Conservation (phyloP, 37 sponge, comb jelly and placozoan genomes). For the Axinella damicornis region DNA sequence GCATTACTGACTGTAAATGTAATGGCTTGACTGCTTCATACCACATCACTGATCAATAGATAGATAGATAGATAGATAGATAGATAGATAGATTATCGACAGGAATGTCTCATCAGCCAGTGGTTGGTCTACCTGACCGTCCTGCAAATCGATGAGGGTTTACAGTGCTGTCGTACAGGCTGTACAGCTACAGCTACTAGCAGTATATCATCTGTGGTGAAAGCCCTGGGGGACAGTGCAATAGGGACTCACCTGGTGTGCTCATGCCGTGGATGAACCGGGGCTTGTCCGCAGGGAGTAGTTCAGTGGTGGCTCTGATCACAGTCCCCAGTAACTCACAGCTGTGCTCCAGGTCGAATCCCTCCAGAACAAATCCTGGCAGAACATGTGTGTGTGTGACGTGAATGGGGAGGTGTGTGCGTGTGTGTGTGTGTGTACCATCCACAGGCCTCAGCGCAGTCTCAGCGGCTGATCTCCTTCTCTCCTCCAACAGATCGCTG, state of each 20-base stretch:
- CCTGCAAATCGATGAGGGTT: no score
- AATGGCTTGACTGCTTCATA: no score
- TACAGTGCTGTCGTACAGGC: no score
- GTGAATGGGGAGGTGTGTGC: not conserved
- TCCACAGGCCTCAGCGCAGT: constrained; percentile 75
- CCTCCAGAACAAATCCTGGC: constrained; percentile 79
- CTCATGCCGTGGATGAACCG: constrained; percentile 58
- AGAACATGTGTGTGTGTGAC: not conserved
- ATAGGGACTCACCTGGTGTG: constrained; percentile 63
- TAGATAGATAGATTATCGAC: no score
- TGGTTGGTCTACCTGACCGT: no score
- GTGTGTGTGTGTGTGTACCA: constrained; percentile 46
- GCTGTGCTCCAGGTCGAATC: constrained; percentile 55
- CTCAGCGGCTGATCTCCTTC: constrained; percentile 72
- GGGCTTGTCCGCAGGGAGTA: constrained; percentile 68
- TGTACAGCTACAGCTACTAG: no score
- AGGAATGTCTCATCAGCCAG: no score
- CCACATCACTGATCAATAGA: no score
- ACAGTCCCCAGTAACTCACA: not conserved
- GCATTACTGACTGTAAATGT: no score
- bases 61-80: no score
- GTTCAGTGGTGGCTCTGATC: constrained; percentile 10
- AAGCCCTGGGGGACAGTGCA: no score
- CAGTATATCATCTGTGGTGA: no score
- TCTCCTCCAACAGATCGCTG: constrained; percentile 60